Conservation (phyloP, 2,888 invertebrate genomes). For the Xestia ashworthii region DNA sequence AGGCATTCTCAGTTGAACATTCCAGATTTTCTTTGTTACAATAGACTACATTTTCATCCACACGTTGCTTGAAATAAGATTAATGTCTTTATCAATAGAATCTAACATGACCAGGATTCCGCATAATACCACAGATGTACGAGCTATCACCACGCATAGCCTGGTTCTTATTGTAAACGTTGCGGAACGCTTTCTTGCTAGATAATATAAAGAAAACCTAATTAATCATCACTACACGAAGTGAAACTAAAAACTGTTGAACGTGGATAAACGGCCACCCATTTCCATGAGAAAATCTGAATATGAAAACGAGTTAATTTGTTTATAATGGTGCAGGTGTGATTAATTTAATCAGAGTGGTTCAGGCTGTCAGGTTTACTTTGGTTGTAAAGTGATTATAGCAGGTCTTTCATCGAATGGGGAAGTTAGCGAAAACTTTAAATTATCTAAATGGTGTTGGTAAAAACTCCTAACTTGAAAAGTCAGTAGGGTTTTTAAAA, state of each 20-base stretch:
- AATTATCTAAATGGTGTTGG: neutral
- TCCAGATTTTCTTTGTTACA: neutral
- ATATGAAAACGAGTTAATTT: slow-evolving; percentile 51
- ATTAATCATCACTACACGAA: slow-evolving; percentile 46
- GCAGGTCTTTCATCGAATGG: neutral
- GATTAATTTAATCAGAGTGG: slow-evolving; percentile 37
- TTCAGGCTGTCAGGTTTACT: slow-evolving; percentile 18
- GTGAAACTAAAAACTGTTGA: slow-evolving; percentile 60
- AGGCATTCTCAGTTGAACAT: neutral
- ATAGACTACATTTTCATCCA: neutral
- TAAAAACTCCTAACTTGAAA: neutral
- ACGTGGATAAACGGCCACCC: slow-evolving; percentile 41
- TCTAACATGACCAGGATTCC: slow-evolving; percentile 4
- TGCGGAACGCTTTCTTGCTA: slow-evolving; percentile 48
- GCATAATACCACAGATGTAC: slow-evolving; percentile 2
- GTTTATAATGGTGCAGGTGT: slow-evolving; percentile 44
- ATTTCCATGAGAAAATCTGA: slow-evolving; percentile 60
- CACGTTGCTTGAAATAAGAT: slow-evolving; percentile 13
- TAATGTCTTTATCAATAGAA: slow-evolving; percentile 24
- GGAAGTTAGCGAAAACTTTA: neutral
- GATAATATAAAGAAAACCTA: slow-evolving; percentile 49
- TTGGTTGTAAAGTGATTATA: slow-evolving; percentile 2
- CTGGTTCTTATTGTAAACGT: slow-evolving; percentile 25
- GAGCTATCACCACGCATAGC: slow-evolving; percentile 23
- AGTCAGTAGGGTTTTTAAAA: neutral